Conservation (phyloP, 2,113 vertebrate species). For the Conger conger region DNA sequence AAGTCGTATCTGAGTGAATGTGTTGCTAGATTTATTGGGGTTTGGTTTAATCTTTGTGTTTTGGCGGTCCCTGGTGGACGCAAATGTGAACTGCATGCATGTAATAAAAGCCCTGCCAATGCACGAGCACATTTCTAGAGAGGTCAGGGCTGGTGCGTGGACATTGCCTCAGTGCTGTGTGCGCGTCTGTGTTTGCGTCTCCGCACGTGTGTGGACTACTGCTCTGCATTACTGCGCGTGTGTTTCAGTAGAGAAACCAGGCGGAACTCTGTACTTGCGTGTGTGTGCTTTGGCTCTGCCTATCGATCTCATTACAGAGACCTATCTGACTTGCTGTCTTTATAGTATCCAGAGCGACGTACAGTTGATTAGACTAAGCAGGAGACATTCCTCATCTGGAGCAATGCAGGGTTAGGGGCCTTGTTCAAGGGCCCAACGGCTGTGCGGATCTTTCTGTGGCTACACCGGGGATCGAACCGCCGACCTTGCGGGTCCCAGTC, state of each 20-base stretch:
- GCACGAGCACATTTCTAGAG: slow-evolving; percentile 22
- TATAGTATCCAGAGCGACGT: no score
- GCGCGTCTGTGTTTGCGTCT: not conserved
- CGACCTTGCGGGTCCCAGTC: no score
- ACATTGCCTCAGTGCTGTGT: not conserved
- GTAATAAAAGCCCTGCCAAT: not conserved
- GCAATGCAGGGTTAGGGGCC: no score
- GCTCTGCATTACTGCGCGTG: not conserved
- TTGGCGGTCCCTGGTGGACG: slow-evolving; percentile 2
- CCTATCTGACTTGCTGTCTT: no score
- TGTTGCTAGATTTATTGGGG: no score
- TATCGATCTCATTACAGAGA: not conserved
- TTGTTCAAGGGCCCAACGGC: no score
- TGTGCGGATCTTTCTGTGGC: no score
- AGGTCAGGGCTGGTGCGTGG: not conserved
- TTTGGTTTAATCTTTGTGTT: not conserved
- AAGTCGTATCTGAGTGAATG: not conserved
- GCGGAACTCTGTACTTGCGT: not conserved
- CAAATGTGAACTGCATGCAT: not conserved
- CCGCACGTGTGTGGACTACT: not conserved
- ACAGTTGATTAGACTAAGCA: no score
- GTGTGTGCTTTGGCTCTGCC: no score
- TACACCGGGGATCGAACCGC: no score
- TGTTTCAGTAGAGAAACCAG: not conserved
- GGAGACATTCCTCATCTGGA: no score